Percentiles rank a stretch among this genome's conserved stretches.
Conservation (phyloP, 2,888 invertebrate genomes). For the Melipona beecheii region DNA sequence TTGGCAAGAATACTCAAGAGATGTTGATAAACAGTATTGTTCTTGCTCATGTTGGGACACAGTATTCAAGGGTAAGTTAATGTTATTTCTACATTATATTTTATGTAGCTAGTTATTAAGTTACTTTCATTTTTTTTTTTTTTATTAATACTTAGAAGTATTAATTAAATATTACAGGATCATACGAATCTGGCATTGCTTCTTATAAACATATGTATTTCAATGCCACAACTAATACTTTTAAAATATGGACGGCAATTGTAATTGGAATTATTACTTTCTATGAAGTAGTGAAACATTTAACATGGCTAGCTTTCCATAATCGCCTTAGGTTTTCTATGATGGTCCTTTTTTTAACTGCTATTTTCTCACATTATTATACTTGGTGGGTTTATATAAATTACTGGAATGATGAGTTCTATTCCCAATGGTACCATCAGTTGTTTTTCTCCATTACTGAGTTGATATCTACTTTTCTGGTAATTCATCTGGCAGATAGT, state of each 20-base stretch:
- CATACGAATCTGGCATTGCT: slow-evolving; percentile 89
- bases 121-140: background rate
- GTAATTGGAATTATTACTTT: slow-evolving; percentile 86
- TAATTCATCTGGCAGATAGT: slow-evolving; percentile 86
- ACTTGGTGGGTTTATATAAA: slow-evolving; percentile 90
- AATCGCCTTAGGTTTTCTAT: slow-evolving; percentile 86
- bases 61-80: slow-evolving; percentile 88
- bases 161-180: slow-evolving; percentile 83
- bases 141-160: background rate
- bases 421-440: slow-evolving; percentile 89
- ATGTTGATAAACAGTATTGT: slow-evolving; percentile 88
- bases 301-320: slow-evolving; percentile 85
- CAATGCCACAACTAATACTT: slow-evolving; percentile 87
- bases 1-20: slow-evolving; percentile 89
- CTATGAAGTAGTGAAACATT: slow-evolving; percentile 87
- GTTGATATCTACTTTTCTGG: slow-evolving; percentile 86
- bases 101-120: background rate
- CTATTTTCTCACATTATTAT: slow-evolving; percentile 89
- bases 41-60: slow-evolving; percentile 92
- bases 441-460: slow-evolving; percentile 87
- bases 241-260: slow-evolving; percentile 88
- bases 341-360: slow-evolving; percentile 87
- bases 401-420: slow-evolving; percentile 90
- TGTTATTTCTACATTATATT: background rate
- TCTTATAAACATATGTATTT: slow-evolving; percentile 90